Percentiles rank a stretch among this genome's conserved stretches.
Conservation (phyloP, 2,113 vertebrate genomes). For the Dipodomys ordii region DNA sequence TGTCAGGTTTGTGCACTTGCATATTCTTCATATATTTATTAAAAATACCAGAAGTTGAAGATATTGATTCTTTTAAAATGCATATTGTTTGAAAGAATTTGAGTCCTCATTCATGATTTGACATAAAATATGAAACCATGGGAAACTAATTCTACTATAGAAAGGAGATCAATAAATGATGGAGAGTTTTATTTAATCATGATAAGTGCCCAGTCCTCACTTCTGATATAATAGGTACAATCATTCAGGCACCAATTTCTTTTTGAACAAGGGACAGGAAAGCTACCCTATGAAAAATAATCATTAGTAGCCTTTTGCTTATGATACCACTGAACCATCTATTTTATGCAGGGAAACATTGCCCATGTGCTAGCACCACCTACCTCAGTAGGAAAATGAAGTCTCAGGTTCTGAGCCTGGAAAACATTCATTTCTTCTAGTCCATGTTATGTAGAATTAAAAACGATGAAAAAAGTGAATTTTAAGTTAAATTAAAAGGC, state of each 20-base stretch:
- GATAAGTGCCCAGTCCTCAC: background rate
- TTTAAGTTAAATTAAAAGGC: background rate
- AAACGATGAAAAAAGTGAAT: background rate
- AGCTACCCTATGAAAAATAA: background rate
- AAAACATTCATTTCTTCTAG: background rate
- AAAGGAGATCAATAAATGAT: background rate
- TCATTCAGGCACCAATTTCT: background rate
- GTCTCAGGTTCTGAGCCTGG: background rate
- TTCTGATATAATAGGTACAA: background rate
- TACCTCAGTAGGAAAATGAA: background rate
- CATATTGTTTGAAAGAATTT: background rate
- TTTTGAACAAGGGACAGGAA: conserved; percentile 1
- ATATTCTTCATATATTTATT: background rate
- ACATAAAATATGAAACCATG: background rate
- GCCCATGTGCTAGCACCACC: background rate
- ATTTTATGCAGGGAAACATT: background rate
- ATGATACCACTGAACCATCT: background rate
- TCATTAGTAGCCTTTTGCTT: background rate
- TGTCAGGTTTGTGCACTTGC: background rate
- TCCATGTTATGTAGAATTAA: background rate
- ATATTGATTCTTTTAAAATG: background rate
- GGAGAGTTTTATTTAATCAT: background rate
- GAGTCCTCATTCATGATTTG: background rate
- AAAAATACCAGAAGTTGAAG: background rate
- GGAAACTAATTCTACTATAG: background rate